A percentile compares a stretch with the other conserved stretches of the same genome.
phyloP scores from a whole-genome alignment of 2,797 vertebrate species.

The Jordanella pulchra region DNA sequence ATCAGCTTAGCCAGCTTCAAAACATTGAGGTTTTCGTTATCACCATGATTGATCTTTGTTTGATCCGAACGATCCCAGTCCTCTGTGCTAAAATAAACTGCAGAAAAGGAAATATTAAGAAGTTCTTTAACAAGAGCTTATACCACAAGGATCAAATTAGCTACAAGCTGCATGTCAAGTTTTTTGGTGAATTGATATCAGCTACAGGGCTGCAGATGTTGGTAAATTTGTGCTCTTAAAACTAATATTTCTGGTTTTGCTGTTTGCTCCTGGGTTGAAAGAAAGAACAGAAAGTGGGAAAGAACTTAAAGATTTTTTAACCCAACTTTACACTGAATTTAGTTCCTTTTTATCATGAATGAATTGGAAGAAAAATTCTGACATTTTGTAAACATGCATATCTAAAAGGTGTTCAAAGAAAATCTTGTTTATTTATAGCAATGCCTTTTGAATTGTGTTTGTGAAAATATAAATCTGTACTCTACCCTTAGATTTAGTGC shows the following conservation, averaged over 20 bases:
- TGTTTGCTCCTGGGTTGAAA: background rate
- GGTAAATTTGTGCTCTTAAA: background rate
- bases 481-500: background rate
- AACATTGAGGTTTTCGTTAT: constrained; percentile 12
- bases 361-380: background rate
- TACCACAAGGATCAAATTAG: constrained; percentile 1
- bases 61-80: constrained; percentile 19
- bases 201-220: constrained; percentile 2
- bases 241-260: background rate
- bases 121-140: background rate
- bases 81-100: constrained; percentile 7
- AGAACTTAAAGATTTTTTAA: background rate
- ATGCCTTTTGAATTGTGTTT: background rate
- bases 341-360: background rate
- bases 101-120: background rate
- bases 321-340: background rate
- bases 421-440: background rate
- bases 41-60: constrained; percentile 28
- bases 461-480: background rate
- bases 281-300: background rate
- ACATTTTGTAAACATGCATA: background rate
- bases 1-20: constrained; percentile 14
- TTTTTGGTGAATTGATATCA: background rate
- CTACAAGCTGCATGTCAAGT: background rate
- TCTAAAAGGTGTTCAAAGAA: background rate